These are phyloP conservation scores for Ichneumoninae sp. DNA, from an alignment of 2,888 invertebrate species.

Conservation along the genomic window DNA sequence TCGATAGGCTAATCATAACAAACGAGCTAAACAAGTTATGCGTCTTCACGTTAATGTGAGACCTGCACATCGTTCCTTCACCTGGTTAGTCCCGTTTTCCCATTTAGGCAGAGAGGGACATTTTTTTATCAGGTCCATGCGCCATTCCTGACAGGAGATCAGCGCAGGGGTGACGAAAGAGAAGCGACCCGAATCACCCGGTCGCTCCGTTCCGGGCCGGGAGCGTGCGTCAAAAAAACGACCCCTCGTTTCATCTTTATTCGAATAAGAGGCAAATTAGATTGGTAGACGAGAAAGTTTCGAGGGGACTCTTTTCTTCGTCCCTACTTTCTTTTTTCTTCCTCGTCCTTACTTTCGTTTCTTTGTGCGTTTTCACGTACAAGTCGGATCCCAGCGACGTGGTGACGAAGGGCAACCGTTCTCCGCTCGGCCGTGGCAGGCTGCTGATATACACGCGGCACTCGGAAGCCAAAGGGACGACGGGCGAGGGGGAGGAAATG, in stretches of 20 bases:
- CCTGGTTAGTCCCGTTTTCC: constrained; percentile 26
- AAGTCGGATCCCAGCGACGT: constrained; percentile 32
- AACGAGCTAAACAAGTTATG: not conserved
- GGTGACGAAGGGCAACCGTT: constrained; percentile 13
- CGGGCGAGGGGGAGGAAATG: constrained; percentile 1
- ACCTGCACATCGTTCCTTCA: constrained; percentile 12
- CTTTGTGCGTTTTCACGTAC: constrained; percentile 32
- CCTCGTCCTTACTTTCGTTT: not conserved
- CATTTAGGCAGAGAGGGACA: not conserved
- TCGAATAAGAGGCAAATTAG: constrained; percentile 69
- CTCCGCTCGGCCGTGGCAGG: not conserved
- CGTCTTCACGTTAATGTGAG: not conserved
- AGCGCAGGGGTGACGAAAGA: not conserved
- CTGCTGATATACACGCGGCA: not conserved
- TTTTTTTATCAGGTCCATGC: constrained; percentile 5
- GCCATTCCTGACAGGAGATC: not conserved
- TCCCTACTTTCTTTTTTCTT: constrained; percentile 1
- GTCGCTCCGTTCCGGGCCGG: not conserved
- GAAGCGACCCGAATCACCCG: constrained; percentile 26
- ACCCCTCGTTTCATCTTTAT: constrained; percentile 43
- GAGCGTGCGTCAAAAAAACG: constrained; percentile 19
- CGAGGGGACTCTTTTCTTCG: constrained; percentile 18
- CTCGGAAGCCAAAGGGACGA: constrained; percentile 3
- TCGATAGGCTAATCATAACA: not conserved
- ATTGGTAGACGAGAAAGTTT: constrained; percentile 66